Evolutionary conservation across 2,888 invertebrate genomes (phyloP), one percentile per base, ranked within the genome.

Genomic region (Minunthozetes semirufus): DNA sequence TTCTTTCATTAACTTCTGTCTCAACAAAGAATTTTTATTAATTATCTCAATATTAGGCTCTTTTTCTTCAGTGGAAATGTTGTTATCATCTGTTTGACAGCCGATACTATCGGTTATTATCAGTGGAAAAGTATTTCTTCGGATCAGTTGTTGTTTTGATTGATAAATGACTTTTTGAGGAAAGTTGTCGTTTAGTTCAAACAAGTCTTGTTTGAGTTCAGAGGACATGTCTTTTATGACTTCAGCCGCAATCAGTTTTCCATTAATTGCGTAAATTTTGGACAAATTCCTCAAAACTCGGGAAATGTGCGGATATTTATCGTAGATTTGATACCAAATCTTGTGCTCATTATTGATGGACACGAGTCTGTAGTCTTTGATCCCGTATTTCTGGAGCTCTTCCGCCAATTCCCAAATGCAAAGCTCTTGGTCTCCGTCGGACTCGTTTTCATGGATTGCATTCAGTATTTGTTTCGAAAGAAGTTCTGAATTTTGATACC

Each of bases 391-490:
- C 42, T 66, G 38, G 19, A 66, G 6, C 13, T 66, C 66, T 66
- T 66, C 66, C n/a, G 66, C 66, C 66, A 66, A 38, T 66, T 66
- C 66, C 66, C 66, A 66, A n/a, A 66, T 38, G n/a, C 38, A 29
- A 11, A 15, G 17, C 29, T 61, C 8, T 17, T 9, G 11, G 17
- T 38, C 42, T 5, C 15, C 19, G 8, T 5, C 8, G 25, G n/a
- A 25, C 29, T 66, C 66, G 19, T 38, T 66, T 15, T 66, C 66
- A 66, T 66, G 66, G 11, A 66, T 38, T 66, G 66, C 19, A 66
- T 11, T 13, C 42, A 66, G 42, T 2, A 66, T 42, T n/a, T 66
- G 38, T 66, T 66, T 66, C 4, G 33, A 1, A 17, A 66, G 4
- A 13, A n/a, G 66, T 66, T 66, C 66, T n/a, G 66, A 66, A 2